These are phyloP conservation scores for Drosophila kurseongensis DNA, from an alignment of 1,140 invertebrate species.

Conservation along the genomic window DNA sequence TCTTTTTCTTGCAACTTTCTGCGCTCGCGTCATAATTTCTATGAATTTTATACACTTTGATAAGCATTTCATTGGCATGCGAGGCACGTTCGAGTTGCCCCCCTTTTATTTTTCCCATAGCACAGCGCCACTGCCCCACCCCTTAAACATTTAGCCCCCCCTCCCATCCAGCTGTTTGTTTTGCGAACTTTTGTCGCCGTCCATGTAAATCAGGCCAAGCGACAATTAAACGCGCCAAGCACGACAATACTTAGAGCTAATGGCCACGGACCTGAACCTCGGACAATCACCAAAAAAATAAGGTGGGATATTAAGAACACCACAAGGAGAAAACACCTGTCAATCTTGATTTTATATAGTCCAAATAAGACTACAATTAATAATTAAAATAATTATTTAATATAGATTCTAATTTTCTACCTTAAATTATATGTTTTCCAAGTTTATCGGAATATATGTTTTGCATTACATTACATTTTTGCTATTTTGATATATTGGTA, in stretches of 20 bases:
- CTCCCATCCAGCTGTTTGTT: conserved; percentile 48
- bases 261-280: conserved; percentile 52
- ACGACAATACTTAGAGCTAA: conserved; percentile 76
- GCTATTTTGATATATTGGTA: no score
- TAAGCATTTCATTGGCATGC: conserved; percentile 77
- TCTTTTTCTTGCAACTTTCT: conserved; percentile 56
- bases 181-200: conserved; percentile 60
- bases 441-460: no score
- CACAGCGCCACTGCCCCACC: not conserved
- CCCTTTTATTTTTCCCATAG: not conserved
- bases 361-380: no score
- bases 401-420: no score
- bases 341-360: not conserved
- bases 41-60: conserved; percentile 82
- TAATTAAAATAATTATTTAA: no score
- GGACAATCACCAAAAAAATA: conserved; percentile 6
- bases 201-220: conserved; percentile 73
- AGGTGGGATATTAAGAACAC: not conserved
- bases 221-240: conserved; percentile 74
- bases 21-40: conserved; percentile 77
- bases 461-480: no score
- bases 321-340: not conserved
- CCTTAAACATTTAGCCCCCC: not conserved
- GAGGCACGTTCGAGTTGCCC: conserved; percentile 63
- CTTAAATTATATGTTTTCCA: no score